A percentile compares a stretch with the other conserved stretches of the same genome.
phyloP scores from a whole-genome alignment of 2,888 invertebrate genomes.

The Atethmia centrago region DNA sequence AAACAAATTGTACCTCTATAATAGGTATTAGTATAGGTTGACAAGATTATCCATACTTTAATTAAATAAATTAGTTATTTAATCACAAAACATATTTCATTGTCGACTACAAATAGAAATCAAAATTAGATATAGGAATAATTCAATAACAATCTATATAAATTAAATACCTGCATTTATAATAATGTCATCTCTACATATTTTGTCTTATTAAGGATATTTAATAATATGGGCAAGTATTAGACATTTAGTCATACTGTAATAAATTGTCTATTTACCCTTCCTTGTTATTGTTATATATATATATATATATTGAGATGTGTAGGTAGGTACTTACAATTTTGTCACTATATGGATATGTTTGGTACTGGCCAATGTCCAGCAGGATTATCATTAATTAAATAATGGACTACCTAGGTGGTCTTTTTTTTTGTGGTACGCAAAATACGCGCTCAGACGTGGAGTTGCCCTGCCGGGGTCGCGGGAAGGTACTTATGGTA shows the following conservation, averaged over 20 bases:
- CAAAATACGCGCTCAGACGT: no score
- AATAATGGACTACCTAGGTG: no score
- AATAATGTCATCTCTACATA: neutral
- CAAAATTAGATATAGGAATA: neutral
- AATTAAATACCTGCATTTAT: neutral
- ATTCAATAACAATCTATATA: neutral
- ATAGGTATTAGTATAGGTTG: no score
- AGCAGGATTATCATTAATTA: no score
- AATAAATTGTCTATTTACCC: neutral
- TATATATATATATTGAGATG: neutral
- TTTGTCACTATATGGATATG: neutral
- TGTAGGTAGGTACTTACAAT: neutral
- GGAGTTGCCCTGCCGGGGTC: no score
- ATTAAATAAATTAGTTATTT: no score
- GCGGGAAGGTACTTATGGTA: no score
- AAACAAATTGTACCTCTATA: no score
- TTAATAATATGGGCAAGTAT: neutral
- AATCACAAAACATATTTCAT: neutral
- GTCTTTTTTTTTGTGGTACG: no score
- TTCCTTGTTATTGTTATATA: neutral
- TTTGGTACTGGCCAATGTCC: neutral
- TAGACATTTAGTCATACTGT: neutral
- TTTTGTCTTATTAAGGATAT: slow-evolving; percentile 8
- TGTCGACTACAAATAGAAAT: neutral
- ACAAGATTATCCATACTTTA: neutral